Evolutionary conservation across 2,888 invertebrate species (phyloP), one percentile per base, ranked within the genome.

Genomic region (Lasiommata megera): DNA sequence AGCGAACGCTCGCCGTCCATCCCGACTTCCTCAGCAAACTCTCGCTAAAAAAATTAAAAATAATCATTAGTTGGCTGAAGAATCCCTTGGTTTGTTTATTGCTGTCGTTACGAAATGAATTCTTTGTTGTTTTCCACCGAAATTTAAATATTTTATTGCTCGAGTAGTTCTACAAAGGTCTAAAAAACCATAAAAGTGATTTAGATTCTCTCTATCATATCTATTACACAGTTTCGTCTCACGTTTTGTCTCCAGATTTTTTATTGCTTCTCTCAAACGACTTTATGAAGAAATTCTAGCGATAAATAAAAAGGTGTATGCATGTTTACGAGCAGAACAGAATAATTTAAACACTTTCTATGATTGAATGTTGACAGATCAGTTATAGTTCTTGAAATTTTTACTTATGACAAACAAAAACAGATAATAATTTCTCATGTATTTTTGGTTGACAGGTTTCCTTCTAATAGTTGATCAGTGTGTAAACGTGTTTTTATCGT

Each of bases 181-280:
- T 41, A 12, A 29, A 41, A 52, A 52, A 52, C 52, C n/a, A 52
- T 52, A 41, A 52, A 52, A 41, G 41, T 52, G 52, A 52, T 52
- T 52, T 41, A 52, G 31, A 17, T 12, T 29, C 52, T 14, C 52
- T 28, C 52, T 41, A 16, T 52, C 41, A 31, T 52, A 40, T 52
- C 52, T 17, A 41, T 52, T 52, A 52, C 17, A 41, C 18, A n/a
- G 17, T 41, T 41, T 52, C 52, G 31, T 52, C 52, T 41, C 52
- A 23, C 29, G 17, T 31, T 41, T 41, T 52, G 51, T 52, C 52
- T 31, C 52, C 40, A 41, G 11, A 18, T 40, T 52, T 52, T 52
- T 52, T 52, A 52, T 52, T 40, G 41, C 31, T 52, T 29, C 41
- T 31, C 7, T 9, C 52, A 41, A 52, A 52, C 41, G 41, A 52